Base-by-base conservation (phyloP, 2,797 vertebrate species). In the Microctenopoma steveboyesi region DNA sequence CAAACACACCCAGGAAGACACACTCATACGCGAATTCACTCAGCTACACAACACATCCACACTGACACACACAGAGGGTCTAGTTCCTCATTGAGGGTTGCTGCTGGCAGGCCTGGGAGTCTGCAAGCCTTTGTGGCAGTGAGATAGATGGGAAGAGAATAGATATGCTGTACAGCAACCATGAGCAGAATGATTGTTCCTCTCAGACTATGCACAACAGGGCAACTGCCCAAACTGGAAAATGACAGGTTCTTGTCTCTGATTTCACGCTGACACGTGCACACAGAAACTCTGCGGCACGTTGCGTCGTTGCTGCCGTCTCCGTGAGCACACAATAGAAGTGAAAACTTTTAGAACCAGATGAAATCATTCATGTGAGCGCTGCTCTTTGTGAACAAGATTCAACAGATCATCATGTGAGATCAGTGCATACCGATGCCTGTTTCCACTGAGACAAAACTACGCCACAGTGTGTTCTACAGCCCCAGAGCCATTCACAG, bases 1-100 rank as follows among this genome's bases (percentile, higher is more conserved):
- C 91, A 92, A 90, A 94, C 91, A 94, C 93, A 91, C 88, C 87
- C 89, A 90, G 85, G 83, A 87, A 90, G 86, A 92, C 82, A 89
- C 84, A 85, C 84, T 75, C 63, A n/a, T 39, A 46, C 75, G 79
- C 68, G 40, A 73, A 18, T 22, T 30, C 62, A 81, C 51, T 70
- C 67, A 61, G 54, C 48, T 64, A 58, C 71, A 51, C 28, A 76
- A 60, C 56, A 59, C 81, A 72, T 78, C 62, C 52, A 72, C 75
- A 76, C 66, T 76, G 47, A 68, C 76, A 64, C 72, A 82, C 81
- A 78, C 59, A 58, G 77, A 78, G 78, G 72, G 81, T 90, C 87
- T 89, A 78, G 86, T 83, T 90, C 86, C 83, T 92, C 86, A 89
- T 78, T 87, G 88, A 92, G 89, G 82, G 80, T 81, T 86, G 88